Percentiles rank a stretch among this genome's conserved stretches.
Conservation (phyloP, 2,888 invertebrate genomes). For the Brenthis ino region DNA sequence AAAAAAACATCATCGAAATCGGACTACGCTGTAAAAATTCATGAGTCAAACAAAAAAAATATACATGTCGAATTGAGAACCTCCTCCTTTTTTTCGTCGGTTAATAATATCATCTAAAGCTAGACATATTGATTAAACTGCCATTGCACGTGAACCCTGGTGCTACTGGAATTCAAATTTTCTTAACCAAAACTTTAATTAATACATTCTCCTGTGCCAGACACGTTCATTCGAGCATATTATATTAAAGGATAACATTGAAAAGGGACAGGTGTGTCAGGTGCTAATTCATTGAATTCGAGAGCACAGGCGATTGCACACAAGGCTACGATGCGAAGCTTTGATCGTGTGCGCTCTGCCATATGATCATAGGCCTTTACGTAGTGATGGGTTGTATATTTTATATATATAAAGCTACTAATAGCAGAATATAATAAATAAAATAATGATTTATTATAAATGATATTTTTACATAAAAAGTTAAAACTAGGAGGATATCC, state of each 20-base stretch:
- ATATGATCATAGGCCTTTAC: slow-evolving; percentile 66
- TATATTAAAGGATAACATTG: slow-evolving; percentile 33
- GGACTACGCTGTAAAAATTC: too few relatives aligned
- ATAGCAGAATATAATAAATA: background rate
- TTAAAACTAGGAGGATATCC: background rate
- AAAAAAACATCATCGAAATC: too few relatives aligned
- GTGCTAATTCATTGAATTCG: slow-evolving; percentile 72
- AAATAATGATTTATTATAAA: background rate
- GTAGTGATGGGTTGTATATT: slow-evolving; percentile 21
- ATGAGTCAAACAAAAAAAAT: too few relatives aligned
- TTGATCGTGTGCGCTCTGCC: slow-evolving; percentile 76
- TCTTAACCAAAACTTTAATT: slow-evolving; percentile 20
- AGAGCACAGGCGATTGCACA: slow-evolving; percentile 67
- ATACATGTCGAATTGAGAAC: too few relatives aligned
- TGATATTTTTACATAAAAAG: background rate
- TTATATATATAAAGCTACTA: background rate
- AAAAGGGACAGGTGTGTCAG: slow-evolving; percentile 62
- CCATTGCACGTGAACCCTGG: background rate
- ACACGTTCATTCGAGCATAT: slow-evolving; percentile 25
- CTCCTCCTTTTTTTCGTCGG: too few relatives aligned
- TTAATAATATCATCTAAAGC: background rate
- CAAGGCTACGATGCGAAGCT: slow-evolving; percentile 59
- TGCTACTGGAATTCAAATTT: background rate
- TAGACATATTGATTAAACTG: background rate
- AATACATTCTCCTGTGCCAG: slow-evolving; percentile 13